Percentiles rank a stretch among this genome's conserved stretches.
Conservation (phyloP, 2,888 invertebrate genomes). For the Megaustenia siamemsis region DNA sequence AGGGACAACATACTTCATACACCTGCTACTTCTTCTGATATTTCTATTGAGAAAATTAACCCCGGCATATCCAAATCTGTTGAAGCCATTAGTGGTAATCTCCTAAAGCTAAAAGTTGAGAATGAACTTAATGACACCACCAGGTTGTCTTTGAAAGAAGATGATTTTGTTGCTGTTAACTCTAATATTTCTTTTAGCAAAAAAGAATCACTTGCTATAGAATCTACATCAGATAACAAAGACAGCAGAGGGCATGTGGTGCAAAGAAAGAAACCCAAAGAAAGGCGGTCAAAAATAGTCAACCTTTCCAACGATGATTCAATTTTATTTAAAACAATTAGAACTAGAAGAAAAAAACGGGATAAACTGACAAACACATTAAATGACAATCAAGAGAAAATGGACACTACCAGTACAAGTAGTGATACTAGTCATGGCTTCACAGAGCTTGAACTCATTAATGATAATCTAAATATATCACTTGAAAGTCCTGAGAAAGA, state of each 20-base stretch:
- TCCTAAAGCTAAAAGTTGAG: not conserved
- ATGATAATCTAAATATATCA: not conserved
- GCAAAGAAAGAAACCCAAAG: not conserved
- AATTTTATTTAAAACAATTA: constrained; percentile 24
- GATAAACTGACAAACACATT: not conserved
- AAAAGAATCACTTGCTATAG: not conserved
- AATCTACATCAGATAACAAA: not conserved
- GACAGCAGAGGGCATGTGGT: not conserved
- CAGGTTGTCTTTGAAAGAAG: constrained; percentile 9
- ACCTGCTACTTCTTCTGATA: not conserved
- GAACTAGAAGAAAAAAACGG: constrained; percentile 11
- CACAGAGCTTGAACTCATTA: not conserved
- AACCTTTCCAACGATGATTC: constrained; percentile 9
- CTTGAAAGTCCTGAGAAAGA: not conserved
- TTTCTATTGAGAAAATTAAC: not conserved
- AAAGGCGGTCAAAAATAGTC: constrained; percentile 25
- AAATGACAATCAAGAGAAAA: constrained; percentile 4
- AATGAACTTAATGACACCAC: not conserved
- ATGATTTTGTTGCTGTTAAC: not conserved
- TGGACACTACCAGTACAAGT: not conserved
- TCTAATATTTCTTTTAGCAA: not conserved
- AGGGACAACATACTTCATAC: not conserved
- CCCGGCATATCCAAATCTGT: not conserved
- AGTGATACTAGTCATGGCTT: constrained; percentile 14
- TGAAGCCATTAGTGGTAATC: not conserved